Evolutionary conservation across 2,888 invertebrate species (phyloP).

Genomic region (Ectemnius cavifrons): DNA sequence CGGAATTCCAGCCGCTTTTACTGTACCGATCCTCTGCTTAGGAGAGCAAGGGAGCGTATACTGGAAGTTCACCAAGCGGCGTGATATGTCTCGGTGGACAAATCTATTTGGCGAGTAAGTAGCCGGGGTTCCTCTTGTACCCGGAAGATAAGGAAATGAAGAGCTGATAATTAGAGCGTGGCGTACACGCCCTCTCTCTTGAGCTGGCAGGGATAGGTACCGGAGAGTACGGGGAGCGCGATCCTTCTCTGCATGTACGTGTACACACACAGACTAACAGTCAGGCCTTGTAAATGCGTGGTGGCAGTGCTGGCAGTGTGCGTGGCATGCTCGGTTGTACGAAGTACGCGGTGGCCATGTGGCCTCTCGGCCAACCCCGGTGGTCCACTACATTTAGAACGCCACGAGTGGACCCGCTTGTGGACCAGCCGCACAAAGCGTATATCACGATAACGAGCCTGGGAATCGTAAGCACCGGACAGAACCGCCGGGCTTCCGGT

Average conservation of each 20-base stretch:
- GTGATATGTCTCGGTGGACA: not conserved
- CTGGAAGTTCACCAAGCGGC: too few relatives aligned
- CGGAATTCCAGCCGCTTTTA: too few relatives aligned
- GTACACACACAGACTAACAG: not conserved
- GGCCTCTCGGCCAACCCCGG: conserved; percentile 57
- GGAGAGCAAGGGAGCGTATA: too few relatives aligned
- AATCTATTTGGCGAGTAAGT: conserved; percentile 38
- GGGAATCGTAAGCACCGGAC: conserved; percentile 64
- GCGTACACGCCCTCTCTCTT: conserved; percentile 64
- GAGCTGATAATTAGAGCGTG: conserved; percentile 68
- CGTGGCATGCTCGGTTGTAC: conserved; percentile 45
- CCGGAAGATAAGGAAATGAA: conserved; percentile 57
- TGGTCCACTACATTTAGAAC: conserved; percentile 73
- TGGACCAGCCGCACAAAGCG: conserved; percentile 58
- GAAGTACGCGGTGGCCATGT: conserved; percentile 64
- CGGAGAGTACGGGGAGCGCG: conserved; percentile 24
- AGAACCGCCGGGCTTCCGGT: conserved; percentile 60
- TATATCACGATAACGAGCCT: conserved; percentile 72
- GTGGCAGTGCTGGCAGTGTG: conserved; percentile 14
- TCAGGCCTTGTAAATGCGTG: conserved; percentile 22
- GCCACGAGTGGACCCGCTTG: conserved; percentile 65
- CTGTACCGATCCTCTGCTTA: too few relatives aligned
- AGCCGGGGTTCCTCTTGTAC: conserved; percentile 18
- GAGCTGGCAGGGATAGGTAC: conserved; percentile 59
- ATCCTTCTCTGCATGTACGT: conserved; percentile 18